Evolutionary conservation across 2,888 invertebrate genomes (phyloP).

Genomic region (Epirrita christyi): DNA sequence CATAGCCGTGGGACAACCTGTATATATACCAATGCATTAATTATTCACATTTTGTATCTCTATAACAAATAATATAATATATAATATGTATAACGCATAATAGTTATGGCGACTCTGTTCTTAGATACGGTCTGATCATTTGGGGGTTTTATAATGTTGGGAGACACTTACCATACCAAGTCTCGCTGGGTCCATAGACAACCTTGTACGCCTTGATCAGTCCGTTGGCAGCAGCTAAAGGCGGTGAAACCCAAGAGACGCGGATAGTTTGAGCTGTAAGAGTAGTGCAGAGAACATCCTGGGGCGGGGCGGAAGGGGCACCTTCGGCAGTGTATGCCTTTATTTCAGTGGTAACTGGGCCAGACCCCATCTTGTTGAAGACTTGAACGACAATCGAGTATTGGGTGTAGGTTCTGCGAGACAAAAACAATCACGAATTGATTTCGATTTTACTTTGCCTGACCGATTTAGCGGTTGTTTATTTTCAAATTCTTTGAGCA

Average conservation of each 20-base stretch:
- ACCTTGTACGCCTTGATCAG: slow-evolving; percentile 98
- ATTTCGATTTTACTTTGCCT: background rate
- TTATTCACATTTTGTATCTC: no score
- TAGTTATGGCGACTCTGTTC: background rate
- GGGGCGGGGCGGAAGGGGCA: slow-evolving; percentile 95
- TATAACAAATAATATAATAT: no score
- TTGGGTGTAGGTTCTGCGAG: slow-evolving; percentile 93
- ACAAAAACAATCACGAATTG: background rate
- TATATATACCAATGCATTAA: no score
- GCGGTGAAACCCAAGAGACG: slow-evolving; percentile 97
- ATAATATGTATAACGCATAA: background rate
- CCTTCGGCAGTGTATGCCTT: slow-evolving; percentile 98
- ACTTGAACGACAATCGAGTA: slow-evolving; percentile 98
- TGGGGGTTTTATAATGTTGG: background rate
- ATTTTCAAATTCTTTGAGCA: no score
- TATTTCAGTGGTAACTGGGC: slow-evolving; percentile 95
- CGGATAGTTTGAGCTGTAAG: slow-evolving; percentile 97
- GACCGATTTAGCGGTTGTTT: no score
- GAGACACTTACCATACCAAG: slow-evolving; percentile 93
- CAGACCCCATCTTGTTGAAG: slow-evolving; percentile 97
- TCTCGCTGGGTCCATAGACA: slow-evolving; percentile 95
- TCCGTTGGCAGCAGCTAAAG: slow-evolving; percentile 95
- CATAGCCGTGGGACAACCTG: no score
- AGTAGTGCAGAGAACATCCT: slow-evolving; percentile 96
- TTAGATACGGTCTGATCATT: slow-evolving; percentile 3